Evolutionary conservation across 2,888 invertebrate genomes (phyloP).

Genomic region (Torymus tubicola): DNA sequence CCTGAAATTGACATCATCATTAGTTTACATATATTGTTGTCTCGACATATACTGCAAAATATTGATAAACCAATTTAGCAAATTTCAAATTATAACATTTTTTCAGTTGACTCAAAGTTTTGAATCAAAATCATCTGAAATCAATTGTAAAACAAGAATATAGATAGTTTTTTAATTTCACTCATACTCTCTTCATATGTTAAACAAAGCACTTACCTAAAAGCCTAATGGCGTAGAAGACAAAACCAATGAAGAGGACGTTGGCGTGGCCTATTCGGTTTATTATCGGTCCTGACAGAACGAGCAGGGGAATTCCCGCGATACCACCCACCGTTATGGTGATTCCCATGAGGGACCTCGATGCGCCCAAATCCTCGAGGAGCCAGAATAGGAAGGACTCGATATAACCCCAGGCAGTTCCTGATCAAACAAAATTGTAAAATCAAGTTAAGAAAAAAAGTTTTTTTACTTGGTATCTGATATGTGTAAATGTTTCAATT

Average conservation of each 20-base stretch:
- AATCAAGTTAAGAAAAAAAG: no score
- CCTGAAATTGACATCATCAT: slow-evolving; percentile 75
- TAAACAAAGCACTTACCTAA: slow-evolving; percentile 78
- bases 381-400: slow-evolving; percentile 90
- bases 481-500: no score
- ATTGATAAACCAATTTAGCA: no score
- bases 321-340: slow-evolving; percentile 88
- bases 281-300: slow-evolving; percentile 87
- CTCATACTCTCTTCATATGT: no score
- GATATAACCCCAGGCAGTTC: slow-evolving; percentile 89
- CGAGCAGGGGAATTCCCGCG: slow-evolving; percentile 85
- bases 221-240: slow-evolving; percentile 85
- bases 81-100: no score
- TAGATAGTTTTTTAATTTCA: no score
- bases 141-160: no score
- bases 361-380: slow-evolving; percentile 86
- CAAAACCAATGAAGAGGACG: slow-evolving; percentile 86
- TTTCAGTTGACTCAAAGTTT: no score
- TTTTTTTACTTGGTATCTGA: no score
- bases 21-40: no score
- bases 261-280: slow-evolving; percentile 86
- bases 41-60: no score
- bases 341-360: slow-evolving; percentile 87
- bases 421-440: slow-evolving; percentile 74
- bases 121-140: no score